These are phyloP conservation scores for Noturus placidus DNA, from an alignment of 2,113 vertebrate genomes.

Conservation along the genomic window DNA sequence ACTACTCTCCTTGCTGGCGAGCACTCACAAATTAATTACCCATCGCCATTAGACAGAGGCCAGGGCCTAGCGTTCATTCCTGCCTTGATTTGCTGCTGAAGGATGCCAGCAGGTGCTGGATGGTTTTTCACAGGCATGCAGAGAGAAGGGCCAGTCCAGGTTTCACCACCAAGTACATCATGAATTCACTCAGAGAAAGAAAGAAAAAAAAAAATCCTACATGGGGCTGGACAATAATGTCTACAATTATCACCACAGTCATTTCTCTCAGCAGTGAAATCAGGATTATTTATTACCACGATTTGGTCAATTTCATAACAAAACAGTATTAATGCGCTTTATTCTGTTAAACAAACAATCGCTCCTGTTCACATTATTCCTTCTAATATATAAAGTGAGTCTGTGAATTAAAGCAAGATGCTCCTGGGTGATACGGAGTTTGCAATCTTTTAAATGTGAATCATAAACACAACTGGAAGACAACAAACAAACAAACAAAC, in stretches of 20 bases:
- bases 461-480: not conserved
- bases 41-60: slow-evolving; percentile 17
- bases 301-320: not conserved
- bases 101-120: slow-evolving; percentile 17
- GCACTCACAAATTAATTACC: slow-evolving; percentile 50
- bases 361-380: not conserved
- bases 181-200: not conserved
- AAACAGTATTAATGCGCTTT: not conserved
- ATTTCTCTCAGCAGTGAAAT: not conserved
- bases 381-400: too few species aligned
- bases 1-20: slow-evolving; percentile 18
- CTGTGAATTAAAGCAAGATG: not conserved
- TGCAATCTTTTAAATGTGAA: not conserved
- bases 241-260: not conserved
- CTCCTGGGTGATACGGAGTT: not conserved
- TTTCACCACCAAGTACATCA: not conserved
- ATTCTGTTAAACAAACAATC: not conserved
- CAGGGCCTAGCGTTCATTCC: slow-evolving; percentile 9
- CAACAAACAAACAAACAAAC: not conserved
- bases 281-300: not conserved
- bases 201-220: not conserved
- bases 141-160: not conserved
- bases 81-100: slow-evolving; percentile 14
- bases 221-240: too few species aligned
- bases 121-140: not conserved